These are phyloP conservation scores for Rhynchopsitta pachyrhyncha DNA, from an alignment of 2,113 vertebrate species.

Conservation along the genomic window DNA sequence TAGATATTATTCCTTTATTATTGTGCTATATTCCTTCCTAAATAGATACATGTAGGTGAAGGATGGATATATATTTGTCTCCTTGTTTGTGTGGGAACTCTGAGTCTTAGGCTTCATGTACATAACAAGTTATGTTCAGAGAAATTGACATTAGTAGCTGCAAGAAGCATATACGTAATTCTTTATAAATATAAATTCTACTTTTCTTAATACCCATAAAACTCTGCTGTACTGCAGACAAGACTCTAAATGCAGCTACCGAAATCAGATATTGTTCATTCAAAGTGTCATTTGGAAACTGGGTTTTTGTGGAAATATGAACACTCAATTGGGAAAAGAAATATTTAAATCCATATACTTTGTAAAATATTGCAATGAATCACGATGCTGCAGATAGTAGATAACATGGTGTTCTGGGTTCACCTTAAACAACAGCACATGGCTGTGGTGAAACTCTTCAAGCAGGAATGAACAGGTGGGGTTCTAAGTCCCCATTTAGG, in stretches of 20 bases:
- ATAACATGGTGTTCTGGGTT: neutral
- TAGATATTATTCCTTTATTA: neutral
- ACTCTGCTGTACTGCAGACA: neutral
- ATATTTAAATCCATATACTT: neutral
- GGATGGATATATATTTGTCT: neutral
- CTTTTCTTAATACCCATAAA: neutral
- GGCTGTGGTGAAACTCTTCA: neutral
- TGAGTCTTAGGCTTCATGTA: neutral
- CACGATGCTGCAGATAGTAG: accelerated
- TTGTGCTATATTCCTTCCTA: neutral
- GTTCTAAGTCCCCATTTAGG: neutral
- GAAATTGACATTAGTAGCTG: neutral
- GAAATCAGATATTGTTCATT: neutral
- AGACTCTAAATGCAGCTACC: neutral
- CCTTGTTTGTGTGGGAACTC: neutral
- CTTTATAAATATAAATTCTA: neutral
- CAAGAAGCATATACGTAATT: neutral
- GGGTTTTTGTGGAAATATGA: neutral
- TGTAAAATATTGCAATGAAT: neutral
- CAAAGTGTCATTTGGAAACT: neutral
- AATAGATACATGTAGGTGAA: neutral
- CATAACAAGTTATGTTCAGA: neutral
- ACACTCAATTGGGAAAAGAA: neutral
- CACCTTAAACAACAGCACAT: neutral
- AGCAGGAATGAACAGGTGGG: neutral